Evolutionary conservation across 2,888 invertebrate genomes (phyloP).

Genomic region (Liposcelis brunnea): DNA sequence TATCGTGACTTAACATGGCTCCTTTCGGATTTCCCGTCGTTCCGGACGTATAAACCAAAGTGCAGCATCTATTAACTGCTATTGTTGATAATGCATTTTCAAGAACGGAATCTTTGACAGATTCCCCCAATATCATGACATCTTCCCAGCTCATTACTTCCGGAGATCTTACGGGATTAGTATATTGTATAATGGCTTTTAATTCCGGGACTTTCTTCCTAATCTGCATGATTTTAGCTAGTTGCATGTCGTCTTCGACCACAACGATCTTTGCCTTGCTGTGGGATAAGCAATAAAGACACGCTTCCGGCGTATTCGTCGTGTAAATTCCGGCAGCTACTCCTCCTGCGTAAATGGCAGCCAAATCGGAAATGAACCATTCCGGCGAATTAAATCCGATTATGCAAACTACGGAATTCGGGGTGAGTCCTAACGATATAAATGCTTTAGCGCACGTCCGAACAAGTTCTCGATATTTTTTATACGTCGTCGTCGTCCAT

Average conservation of each 20-base stretch:
- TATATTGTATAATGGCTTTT: conserved; percentile 60
- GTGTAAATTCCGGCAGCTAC: conserved; percentile 70
- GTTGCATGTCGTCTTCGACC: conserved; percentile 72
- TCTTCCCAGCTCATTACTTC: too few relatives aligned
- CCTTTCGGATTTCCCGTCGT: conserved; percentile 82
- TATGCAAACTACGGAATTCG: conserved; percentile 67
- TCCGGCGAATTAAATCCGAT: conserved; percentile 83
- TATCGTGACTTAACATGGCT: conserved; percentile 86
- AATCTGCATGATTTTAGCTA: conserved; percentile 63
- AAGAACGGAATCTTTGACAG: too few relatives aligned
- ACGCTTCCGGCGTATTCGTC: conserved; percentile 76
- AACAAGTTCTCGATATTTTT: too few relatives aligned
- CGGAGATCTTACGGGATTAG: conserved; percentile 12
- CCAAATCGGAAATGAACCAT: conserved; percentile 77
- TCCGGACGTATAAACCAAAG: conserved; percentile 27
- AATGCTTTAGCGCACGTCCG: conserved; percentile 53
- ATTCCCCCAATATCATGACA: too few relatives aligned
- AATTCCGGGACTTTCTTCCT: conserved; percentile 49
- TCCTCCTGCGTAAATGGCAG: conserved; percentile 78
- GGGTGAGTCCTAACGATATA: conserved; percentile 64
- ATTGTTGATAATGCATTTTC: too few relatives aligned
- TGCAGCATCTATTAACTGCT: too few relatives aligned
- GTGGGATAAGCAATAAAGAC: conserved; percentile 54
- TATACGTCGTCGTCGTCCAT: too few relatives aligned
- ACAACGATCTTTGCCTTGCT: conserved; percentile 73